phyloP scores from a whole-genome alignment of 2,888 invertebrate genomes.

The Noctua fimbriata region DNA sequence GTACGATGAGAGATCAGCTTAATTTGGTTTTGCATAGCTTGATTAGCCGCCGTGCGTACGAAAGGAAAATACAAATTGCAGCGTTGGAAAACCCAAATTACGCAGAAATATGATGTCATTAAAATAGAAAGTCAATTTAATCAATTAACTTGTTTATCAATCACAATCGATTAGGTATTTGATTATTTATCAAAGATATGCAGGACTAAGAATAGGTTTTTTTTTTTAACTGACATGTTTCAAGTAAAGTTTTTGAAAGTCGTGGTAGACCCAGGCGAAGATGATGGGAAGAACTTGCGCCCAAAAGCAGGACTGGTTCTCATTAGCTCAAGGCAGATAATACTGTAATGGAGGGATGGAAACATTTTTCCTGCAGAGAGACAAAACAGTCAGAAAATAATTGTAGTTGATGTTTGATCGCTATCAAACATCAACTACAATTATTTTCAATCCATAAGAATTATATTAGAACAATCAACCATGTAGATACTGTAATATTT shows the following conservation, averaged over 20 bases:
- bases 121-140: background rate
- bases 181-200: background rate
- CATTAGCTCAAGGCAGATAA: background rate
- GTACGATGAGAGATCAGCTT: no score
- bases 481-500: background rate
- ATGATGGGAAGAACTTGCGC: background rate
- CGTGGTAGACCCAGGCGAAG: background rate
- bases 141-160: background rate
- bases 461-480: background rate
- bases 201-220: background rate
- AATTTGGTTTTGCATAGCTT: no score
- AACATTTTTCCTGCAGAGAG: background rate
- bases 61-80: background rate
- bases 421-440: no score
- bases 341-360: background rate
- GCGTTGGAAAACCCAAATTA: constrained; percentile 14
- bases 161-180: background rate
- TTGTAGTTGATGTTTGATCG: background rate
- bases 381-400: background rate
- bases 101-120: background rate
- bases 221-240: background rate
- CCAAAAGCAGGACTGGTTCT: background rate
- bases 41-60: no score
- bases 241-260: background rate
- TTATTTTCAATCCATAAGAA: background rate